phyloP scores from a whole-genome alignment of 2,113 vertebrate genomes.

The Mystacornis crossleyi region DNA sequence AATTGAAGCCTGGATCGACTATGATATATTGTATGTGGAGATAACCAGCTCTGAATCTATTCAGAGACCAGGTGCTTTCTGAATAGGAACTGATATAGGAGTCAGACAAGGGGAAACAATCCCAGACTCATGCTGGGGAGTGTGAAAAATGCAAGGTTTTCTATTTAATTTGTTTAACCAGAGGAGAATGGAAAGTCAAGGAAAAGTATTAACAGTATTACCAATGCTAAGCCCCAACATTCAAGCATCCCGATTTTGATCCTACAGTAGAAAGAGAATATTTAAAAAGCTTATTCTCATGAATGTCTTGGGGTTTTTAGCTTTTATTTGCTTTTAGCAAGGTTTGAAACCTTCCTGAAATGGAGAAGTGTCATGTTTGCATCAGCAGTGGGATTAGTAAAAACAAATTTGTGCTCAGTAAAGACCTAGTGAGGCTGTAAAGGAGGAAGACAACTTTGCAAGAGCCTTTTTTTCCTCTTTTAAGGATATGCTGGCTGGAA shows the following conservation, averaged over 20 bases:
- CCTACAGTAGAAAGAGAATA: not conserved
- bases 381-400: not conserved
- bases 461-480: not conserved
- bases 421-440: not conserved
- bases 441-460: not conserved
- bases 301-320: not conserved
- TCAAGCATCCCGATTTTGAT: not conserved
- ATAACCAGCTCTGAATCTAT: conserved; percentile 38
- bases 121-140: not conserved
- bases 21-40: conserved; percentile 2
- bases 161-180: not conserved
- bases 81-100: conserved; percentile 27
- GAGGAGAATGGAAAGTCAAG: not conserved
- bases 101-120: conserved; percentile 36
- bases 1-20: not conserved
- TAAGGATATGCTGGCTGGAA: not conserved
- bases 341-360: not conserved
- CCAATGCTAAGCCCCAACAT: not conserved
- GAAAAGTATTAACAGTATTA: not conserved
- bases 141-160: not conserved
- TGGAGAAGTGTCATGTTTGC: not conserved
- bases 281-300: not conserved
- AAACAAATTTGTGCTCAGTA: not conserved
- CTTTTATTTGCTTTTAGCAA: not conserved
- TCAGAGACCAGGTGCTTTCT: conserved; percentile 25